These are phyloP conservation scores for Eufriesea mexicana DNA, from an alignment of 1,140 invertebrate genomes.

Conservation along the genomic window DNA sequence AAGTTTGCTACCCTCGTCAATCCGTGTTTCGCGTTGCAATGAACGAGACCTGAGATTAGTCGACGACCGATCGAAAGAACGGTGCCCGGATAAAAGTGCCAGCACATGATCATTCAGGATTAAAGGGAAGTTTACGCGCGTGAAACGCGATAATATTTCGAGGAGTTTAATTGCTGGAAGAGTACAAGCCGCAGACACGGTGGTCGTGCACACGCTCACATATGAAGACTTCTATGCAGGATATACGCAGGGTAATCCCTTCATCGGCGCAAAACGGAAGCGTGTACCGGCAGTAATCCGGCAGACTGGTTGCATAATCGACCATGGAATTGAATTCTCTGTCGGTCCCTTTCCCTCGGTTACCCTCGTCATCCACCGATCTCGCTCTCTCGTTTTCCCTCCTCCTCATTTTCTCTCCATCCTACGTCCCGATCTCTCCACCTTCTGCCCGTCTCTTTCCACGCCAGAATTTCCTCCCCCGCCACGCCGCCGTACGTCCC, in stretches of 20 bases:
- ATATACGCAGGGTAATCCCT: conserved; percentile 67
- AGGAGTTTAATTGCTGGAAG: conserved; percentile 36
- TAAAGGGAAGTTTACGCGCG: not conserved
- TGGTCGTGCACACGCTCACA: conserved; percentile 27
- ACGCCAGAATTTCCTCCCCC: conserved; percentile 8
- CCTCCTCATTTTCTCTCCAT: not conserved
- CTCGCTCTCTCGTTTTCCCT: conserved; percentile 7
- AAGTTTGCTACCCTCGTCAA: too few species aligned
- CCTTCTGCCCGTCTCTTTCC: not conserved
- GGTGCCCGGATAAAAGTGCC: not conserved
- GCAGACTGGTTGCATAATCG: conserved; percentile 71
- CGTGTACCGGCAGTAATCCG: conserved; percentile 71
- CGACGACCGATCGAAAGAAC: not conserved
- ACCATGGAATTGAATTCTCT: conserved; percentile 77
- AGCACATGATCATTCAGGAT: not conserved
- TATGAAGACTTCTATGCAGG: conserved; percentile 46
- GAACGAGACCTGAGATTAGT: not conserved
- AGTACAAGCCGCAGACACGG: conserved; percentile 3
- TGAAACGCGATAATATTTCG: conserved; percentile 10
- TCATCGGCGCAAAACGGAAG: conserved; percentile 69
- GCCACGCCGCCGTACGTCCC: conserved; percentile 50
- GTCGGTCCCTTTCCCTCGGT: conserved; percentile 71
- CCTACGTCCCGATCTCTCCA: not conserved
- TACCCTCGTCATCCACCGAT: conserved; percentile 24
- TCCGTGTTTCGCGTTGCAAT: too few species aligned